Conservation (phyloP, 2,888 invertebrate genomes). For the Scaptomyza tumidula region DNA sequence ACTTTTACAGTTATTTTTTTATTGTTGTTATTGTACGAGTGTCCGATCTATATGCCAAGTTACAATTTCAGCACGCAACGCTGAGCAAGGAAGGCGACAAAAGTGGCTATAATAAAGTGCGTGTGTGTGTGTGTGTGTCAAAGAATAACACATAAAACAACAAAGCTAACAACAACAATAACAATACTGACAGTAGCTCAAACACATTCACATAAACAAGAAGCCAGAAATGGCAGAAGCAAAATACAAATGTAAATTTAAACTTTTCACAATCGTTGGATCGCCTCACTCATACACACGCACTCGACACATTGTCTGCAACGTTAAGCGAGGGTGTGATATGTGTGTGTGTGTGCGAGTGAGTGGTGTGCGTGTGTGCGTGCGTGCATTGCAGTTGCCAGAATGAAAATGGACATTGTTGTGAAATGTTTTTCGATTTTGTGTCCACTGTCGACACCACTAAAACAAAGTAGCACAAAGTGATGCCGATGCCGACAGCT, state of each 20-base stretch:
- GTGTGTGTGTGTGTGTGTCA: slow-evolving; percentile 21
- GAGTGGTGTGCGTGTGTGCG: neutral
- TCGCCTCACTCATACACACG: slow-evolving; percentile 2
- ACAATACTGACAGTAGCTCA: slow-evolving; percentile 29
- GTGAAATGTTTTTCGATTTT: slow-evolving; percentile 73
- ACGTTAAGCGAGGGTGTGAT: slow-evolving; percentile 49
- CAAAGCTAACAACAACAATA: slow-evolving; percentile 46
- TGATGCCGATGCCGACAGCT: slow-evolving; percentile 48
- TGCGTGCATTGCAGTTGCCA: slow-evolving; percentile 60
- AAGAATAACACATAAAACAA: slow-evolving; percentile 54
- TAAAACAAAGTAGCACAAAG: slow-evolving; percentile 66
- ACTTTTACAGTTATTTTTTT: slow-evolving; percentile 10
- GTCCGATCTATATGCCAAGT: slow-evolving; percentile 50
- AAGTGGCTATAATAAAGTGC: slow-evolving; percentile 63
- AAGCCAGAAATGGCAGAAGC: slow-evolving; percentile 54
- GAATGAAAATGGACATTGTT: slow-evolving; percentile 75
- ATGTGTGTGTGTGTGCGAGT: slow-evolving; percentile 5
- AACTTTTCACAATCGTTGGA: slow-evolving; percentile 69
- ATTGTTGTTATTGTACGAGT: slow-evolving; percentile 26
- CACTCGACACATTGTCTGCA: slow-evolving; percentile 43
- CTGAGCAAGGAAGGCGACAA: slow-evolving; percentile 56
- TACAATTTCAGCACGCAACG: slow-evolving; percentile 63
- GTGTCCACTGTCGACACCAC: slow-evolving; percentile 76
- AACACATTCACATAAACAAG: slow-evolving; percentile 18
- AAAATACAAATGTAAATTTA: slow-evolving; percentile 72